phyloP scores from a whole-genome alignment of 1,140 invertebrate genomes.

The Physella acuta region DNA sequence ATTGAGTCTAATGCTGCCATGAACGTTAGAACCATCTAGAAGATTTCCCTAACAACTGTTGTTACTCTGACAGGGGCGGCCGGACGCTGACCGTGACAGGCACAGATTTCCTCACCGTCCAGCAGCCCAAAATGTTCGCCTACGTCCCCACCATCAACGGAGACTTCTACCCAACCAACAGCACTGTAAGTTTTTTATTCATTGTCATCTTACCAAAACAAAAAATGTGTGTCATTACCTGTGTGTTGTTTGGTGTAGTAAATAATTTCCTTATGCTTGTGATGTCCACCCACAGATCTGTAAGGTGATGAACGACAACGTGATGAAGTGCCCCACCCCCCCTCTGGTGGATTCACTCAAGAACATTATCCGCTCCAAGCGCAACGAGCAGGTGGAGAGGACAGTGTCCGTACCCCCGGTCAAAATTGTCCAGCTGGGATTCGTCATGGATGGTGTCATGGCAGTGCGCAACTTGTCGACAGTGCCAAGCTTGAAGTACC shows the following conservation, averaged over 20 bases:
- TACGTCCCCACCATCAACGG: constrained; percentile 27
- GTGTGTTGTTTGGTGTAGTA: no score
- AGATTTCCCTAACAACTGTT: no score
- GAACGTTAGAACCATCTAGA: no score
- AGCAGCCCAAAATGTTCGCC: constrained; percentile 43
- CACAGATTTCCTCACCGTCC: constrained; percentile 86
- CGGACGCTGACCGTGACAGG: constrained; percentile 90
- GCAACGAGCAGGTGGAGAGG: constrained; percentile 16
- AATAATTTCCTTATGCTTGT: no score
- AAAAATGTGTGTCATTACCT: no score
- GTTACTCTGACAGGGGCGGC: constrained; percentile 75
- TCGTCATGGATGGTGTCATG: constrained; percentile 94
- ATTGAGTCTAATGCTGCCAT: no score
- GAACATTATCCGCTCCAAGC: constrained; percentile 32
- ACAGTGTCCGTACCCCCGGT: constrained; percentile 14
- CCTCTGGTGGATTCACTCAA: constrained; percentile 66
- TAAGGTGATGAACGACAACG: constrained; percentile 79
- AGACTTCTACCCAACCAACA: constrained; percentile 26
- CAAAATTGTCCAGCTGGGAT: constrained; percentile 72
- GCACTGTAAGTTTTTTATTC: constrained; percentile 34
- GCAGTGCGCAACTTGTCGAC: constrained; percentile 84
- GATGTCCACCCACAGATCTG: constrained; percentile 64
- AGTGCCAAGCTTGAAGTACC: constrained; percentile 76
- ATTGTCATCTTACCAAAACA: no score
- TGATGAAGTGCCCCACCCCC: constrained; percentile 94